These are phyloP conservation scores for Dendrocopos noguchii DNA, from an alignment of 2,113 vertebrate species.

Conservation along the genomic window DNA sequence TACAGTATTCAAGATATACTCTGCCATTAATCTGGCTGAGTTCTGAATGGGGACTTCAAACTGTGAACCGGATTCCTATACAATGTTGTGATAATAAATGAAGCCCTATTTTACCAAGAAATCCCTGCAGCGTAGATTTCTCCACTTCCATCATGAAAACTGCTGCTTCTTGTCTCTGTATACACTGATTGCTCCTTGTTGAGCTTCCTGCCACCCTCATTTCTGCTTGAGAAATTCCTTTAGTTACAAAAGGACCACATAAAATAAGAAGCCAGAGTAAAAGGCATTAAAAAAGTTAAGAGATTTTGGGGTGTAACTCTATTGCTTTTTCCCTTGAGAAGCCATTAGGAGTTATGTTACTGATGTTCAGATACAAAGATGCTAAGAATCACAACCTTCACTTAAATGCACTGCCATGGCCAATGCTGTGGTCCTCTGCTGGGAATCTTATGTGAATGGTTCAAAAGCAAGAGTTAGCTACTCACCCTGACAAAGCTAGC, in stretches of 20 bases:
- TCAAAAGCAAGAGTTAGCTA: neutral
- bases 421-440: neutral
- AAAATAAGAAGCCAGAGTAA: neutral
- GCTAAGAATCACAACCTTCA: neutral
- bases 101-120: neutral
- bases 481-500: conserved; percentile 95
- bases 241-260: neutral
- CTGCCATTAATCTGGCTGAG: neutral
- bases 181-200: neutral
- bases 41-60: neutral
- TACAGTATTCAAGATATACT: neutral
- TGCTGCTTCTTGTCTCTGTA: neutral
- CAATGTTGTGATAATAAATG: neutral
- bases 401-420: neutral
- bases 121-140: neutral
- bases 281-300: neutral
- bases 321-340: neutral
- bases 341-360: neutral
- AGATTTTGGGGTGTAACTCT: neutral
- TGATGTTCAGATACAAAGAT: neutral
- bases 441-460: neutral
- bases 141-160: neutral
- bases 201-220: neutral
- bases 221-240: neutral
- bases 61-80: neutral